Evolutionary conservation across 2,113 vertebrate species (phyloP), one percentile per base, ranked within the genome.

Genomic region (Tachycineta bicolor): DNA sequence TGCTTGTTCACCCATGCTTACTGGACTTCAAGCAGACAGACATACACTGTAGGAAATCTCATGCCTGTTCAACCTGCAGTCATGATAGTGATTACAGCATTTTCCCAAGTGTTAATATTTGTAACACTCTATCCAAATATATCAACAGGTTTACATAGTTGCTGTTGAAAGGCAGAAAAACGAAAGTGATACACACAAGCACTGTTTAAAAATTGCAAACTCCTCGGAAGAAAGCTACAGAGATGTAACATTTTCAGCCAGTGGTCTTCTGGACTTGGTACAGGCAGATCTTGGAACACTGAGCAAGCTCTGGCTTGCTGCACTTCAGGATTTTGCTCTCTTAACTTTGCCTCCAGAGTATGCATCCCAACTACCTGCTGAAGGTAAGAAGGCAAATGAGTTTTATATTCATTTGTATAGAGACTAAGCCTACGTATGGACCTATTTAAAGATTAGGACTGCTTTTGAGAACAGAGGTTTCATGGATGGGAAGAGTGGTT

Each of bases 231-330:
- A 98, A n/a, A 67, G 41, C 87, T 53, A 78, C 43, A 92, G 46
- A 83, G 96, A 95, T 53, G 39, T 39, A 62, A 79, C 64, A 23
- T 62, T 76, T 80, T 83, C 97, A 3, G 64, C 87, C 58, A 95
- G 95, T 37, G 98, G 98, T 37, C 98, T 99, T 14, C 96, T 99
- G 92, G 98, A 98, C 71, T 93, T 99, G 79, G 99, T 99, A 65
- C 98, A 98, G 79, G 92, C 98, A 47, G 99, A 99, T 89, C 94
- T 99, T 75, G 94, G 96, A 56, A 98, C 98, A 3, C 93, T 99
- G 33, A 99, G 99, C 93, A 98, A 97, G 50, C 98, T 99, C 89
- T 99, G 99, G 99, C 94, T 99, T 87, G 98, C 98, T 77, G 99
- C 98, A 3, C 98, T 99, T 95, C 99, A 99, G 90, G 99, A 99